Evolutionary conservation across 2,888 invertebrate genomes (phyloP).

Genomic region (Pseudoips prasinana): DNA sequence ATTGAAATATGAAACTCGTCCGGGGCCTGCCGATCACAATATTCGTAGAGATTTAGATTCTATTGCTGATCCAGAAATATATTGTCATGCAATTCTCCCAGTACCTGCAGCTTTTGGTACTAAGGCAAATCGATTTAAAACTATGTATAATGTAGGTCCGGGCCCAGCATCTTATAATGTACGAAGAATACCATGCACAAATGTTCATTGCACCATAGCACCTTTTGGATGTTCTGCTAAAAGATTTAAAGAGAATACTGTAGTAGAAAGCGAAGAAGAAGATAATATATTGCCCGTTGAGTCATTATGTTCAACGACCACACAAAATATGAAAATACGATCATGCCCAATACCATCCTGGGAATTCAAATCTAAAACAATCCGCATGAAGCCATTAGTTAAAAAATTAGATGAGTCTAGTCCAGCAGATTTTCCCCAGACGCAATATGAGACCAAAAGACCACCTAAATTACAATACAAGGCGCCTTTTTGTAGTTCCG

Average conservation of each 20-base stretch:
- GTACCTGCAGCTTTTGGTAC: slow-evolving; percentile 53
- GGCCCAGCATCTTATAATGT: slow-evolving; percentile 56
- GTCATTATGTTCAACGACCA: too few species aligned
- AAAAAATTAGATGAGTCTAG: slow-evolving; percentile 46
- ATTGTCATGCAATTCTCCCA: slow-evolving; percentile 49
- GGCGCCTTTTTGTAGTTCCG: slow-evolving; percentile 60
- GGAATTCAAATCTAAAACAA: slow-evolving; percentile 60
- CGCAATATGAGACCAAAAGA: slow-evolving; percentile 21
- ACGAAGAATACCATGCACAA: slow-evolving; percentile 32
- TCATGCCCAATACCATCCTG: slow-evolving; percentile 45
- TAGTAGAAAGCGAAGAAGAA: slow-evolving; percentile 30
- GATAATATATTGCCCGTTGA: slow-evolving; percentile 8
- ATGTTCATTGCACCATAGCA: slow-evolving; percentile 42
- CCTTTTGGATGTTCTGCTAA: slow-evolving; percentile 52
- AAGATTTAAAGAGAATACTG: slow-evolving; percentile 44
- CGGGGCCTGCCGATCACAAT: slow-evolving; percentile 57
- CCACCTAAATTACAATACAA: slow-evolving; percentile 36
- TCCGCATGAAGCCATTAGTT: slow-evolving; percentile 48
- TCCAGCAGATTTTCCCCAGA: slow-evolving; percentile 47
- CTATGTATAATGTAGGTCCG: slow-evolving; percentile 44
- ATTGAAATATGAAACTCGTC: slow-evolving; percentile 32
- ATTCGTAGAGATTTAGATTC: slow-evolving; percentile 58
- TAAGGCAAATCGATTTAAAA: slow-evolving; percentile 54
- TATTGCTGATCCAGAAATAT: slow-evolving; percentile 26
- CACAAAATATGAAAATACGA: slow-evolving; percentile 1